phyloP scores from a whole-genome alignment of 2,797 vertebrate species.

The Rallus crepitans region DNA sequence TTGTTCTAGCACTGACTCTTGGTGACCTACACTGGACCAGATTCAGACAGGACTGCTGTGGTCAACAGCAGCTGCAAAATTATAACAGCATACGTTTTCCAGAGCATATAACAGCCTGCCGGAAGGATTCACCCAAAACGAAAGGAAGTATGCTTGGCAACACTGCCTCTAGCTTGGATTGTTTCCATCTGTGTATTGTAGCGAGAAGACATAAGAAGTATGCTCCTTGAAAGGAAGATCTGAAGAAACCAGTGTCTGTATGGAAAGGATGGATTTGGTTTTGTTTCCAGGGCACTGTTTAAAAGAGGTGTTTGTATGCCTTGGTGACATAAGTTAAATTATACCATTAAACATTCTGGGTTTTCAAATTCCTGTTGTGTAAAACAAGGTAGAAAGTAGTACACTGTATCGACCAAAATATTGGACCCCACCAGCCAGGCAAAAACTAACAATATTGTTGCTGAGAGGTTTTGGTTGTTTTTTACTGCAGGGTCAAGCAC shows the following conservation, averaged over 20 bases:
- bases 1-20: background rate
- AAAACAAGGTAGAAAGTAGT: background rate
- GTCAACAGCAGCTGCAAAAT: conserved; percentile 9
- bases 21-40: background rate
- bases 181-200: background rate
- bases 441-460: background rate
- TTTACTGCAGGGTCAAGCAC: background rate
- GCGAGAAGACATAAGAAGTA: background rate
- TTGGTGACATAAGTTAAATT: conserved; percentile 25
- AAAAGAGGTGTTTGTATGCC: conserved; percentile 42
- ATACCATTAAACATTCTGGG: background rate
- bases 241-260: background rate
- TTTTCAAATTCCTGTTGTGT: background rate
- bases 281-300: conserved; percentile 6
- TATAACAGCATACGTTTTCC: background rate
- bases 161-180: background rate
- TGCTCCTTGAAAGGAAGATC: background rate
- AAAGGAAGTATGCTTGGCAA: background rate
- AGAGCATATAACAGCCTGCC: background rate
- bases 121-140: background rate
- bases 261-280: conserved; percentile 4
- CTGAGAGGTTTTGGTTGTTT: background rate
- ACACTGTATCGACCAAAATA: background rate
- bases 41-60: background rate
- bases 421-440: background rate